Evolutionary conservation across 2,888 invertebrate genomes (phyloP).

Genomic region (Lasioglossum figueresi): DNA sequence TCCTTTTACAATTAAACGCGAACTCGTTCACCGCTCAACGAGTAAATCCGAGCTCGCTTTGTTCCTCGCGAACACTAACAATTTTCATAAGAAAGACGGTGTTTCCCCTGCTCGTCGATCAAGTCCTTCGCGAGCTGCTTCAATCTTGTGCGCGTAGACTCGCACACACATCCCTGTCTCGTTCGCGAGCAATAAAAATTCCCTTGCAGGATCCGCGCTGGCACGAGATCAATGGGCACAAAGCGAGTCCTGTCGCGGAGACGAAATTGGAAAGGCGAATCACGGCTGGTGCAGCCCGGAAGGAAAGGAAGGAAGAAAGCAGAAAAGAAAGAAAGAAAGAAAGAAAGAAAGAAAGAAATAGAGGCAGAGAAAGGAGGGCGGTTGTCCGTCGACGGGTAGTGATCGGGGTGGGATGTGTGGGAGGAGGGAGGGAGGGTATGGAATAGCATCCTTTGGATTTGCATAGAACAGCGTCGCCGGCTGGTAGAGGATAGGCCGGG

Average conservation of each 20-base stretch:
- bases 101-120: background rate
- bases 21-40: too few relatives aligned
- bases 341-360: background rate
- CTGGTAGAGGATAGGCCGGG: conserved; percentile 56
- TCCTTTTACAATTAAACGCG: too few relatives aligned
- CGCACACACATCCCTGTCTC: background rate
- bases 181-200: background rate
- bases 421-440: conserved; percentile 28
- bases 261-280: conserved; percentile 44
- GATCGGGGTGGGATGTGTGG: background rate
- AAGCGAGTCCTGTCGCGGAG: background rate
- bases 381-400: conserved; percentile 24
- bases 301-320: background rate
- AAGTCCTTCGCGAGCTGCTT: background rate
- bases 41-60: too few relatives aligned
- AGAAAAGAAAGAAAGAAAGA: background rate
- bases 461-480: conserved; percentile 68
- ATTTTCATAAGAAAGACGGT: background rate
- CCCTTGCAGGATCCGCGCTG: background rate
- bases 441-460: conserved; percentile 61
- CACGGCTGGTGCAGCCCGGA: background rate
- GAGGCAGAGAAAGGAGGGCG: conserved; percentile 58
- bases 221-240: conserved; percentile 29
- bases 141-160: background rate
- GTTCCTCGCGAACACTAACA: too few relatives aligned